A percentile compares a stretch with the other conserved stretches of the same genome.
These are phyloP conservation scores for Sebastes hubbsi DNA, from an alignment of 2,797 vertebrate species.

Conservation along the genomic window DNA sequence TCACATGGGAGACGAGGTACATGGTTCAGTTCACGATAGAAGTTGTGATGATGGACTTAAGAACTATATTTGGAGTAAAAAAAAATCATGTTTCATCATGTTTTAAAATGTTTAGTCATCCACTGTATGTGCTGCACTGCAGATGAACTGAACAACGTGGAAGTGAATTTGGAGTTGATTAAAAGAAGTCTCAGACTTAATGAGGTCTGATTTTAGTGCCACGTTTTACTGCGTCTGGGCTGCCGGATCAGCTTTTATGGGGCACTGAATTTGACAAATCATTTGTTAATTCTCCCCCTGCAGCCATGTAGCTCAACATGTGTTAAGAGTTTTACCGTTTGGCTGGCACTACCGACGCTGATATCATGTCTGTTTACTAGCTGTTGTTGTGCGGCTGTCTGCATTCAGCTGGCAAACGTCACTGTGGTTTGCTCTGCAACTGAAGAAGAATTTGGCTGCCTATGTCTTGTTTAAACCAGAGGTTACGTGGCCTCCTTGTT, in stretches of 20 bases:
- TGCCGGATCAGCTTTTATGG: constrained; percentile 53
- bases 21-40: neutral
- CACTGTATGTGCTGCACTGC: neutral
- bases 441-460: constrained; percentile 19
- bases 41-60: neutral
- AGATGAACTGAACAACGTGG: neutral
- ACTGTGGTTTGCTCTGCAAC: constrained; percentile 30
- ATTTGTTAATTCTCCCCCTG: constrained; percentile 52
- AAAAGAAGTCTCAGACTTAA: constrained; percentile 44
- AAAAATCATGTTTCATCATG: neutral
- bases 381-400: constrained; percentile 52
- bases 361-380: constrained; percentile 68
- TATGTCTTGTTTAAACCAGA: neutral
- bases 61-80: neutral
- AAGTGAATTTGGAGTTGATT: constrained; percentile 37
- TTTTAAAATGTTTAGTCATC: neutral
- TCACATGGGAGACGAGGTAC: constrained; percentile 98
- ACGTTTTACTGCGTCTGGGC: constrained; percentile 59
- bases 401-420: constrained; percentile 29
- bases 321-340: constrained; percentile 55
- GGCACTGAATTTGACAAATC: constrained; percentile 56
- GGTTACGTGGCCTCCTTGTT: neutral
- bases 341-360: constrained; percentile 47
- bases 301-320: constrained; percentile 50
- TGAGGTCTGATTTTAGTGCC: constrained; percentile 48